Evolutionary conservation across 2,888 invertebrate genomes (phyloP), one percentile per base, ranked within the genome.

Genomic region (Gastrophysa polygoni): DNA sequence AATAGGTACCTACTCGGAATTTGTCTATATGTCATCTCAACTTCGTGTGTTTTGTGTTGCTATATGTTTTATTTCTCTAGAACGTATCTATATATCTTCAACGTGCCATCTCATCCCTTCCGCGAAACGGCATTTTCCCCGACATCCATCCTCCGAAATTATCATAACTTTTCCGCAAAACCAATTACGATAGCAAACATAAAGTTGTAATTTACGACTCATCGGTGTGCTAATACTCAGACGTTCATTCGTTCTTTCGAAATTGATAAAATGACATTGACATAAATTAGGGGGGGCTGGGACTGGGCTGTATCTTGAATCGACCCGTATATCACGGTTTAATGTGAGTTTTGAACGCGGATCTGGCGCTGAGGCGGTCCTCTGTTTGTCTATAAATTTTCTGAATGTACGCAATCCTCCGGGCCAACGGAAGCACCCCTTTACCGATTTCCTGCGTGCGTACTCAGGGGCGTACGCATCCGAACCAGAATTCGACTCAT

Each of bases 231-330:
- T 67, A 63, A 64, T 67, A 64, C 67, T 56, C 61, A 63, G 51
- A 63, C 64, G 74, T 80, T 81, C 80, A 80, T 78, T 81, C 64
- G 74, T 80, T 81, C 80, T 80, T 78, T 81, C 80, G 78, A 81
- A 82, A 82, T 82, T 82, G 82, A 80, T 79, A 81, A 78, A 79
- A 80, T 82, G 82, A 82, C 82, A 78, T 80, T 81, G 81, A 82
- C 80, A 81, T 82, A 82, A 82, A 82, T 82, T 82, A 81, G 79
- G 79, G 78, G 77, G 79, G 29, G 29, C 2, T n/a, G 38, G n/a
- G 38, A 1, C 38, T n/a, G 1, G 38, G 2, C 78, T 78, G 78
- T 81, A 81, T 81, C 81, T 81, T 80, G 38, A 80, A 81, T 81
- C 80, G 78, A 80, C 75, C 75, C 80, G 79, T 81, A 80, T 80